Percentiles rank a stretch among this genome's conserved stretches.
phyloP scores from a whole-genome alignment of 2,113 vertebrate genomes.

The Manacus vitellinus region DNA sequence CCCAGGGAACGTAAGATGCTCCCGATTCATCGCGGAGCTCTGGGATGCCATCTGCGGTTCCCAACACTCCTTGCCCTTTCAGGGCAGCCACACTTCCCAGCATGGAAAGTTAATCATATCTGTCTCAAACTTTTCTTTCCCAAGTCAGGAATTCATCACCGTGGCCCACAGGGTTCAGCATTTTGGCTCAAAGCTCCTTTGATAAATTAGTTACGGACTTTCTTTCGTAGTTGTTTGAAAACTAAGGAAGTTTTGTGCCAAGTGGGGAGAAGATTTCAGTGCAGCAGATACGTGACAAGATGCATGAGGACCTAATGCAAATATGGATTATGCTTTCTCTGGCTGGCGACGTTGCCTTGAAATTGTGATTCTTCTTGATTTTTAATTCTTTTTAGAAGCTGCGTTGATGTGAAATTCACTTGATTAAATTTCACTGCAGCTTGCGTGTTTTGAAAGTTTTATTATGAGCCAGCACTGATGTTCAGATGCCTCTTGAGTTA shows the following conservation, averaged over 20 bases:
- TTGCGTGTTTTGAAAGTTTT: not conserved
- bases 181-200: not conserved
- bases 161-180: not conserved
- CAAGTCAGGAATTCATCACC: not conserved
- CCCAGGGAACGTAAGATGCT: slow-evolving; percentile 47
- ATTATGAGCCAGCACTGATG: not conserved
- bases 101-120: slow-evolving; percentile 10
- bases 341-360: not conserved
- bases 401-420: not conserved
- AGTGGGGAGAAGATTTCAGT: not conserved
- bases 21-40: not conserved
- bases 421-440: not conserved
- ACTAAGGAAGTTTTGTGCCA: slow-evolving; percentile 28
- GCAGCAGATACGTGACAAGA: slow-evolving; percentile 1
- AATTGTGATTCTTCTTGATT: not conserved
- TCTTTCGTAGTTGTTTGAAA: not conserved
- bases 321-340: not conserved
- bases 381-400: not conserved
- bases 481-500: not conserved
- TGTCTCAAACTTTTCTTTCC: slow-evolving; percentile 39
- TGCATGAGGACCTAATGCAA: not conserved
- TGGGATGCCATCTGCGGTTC: slow-evolving; percentile 52
- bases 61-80: slow-evolving; percentile 64
- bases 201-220: not conserved
- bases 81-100: slow-evolving; percentile 48